Evolutionary conservation across 2,888 invertebrate species (phyloP).

Genomic region (Heliconius cydno): DNA sequence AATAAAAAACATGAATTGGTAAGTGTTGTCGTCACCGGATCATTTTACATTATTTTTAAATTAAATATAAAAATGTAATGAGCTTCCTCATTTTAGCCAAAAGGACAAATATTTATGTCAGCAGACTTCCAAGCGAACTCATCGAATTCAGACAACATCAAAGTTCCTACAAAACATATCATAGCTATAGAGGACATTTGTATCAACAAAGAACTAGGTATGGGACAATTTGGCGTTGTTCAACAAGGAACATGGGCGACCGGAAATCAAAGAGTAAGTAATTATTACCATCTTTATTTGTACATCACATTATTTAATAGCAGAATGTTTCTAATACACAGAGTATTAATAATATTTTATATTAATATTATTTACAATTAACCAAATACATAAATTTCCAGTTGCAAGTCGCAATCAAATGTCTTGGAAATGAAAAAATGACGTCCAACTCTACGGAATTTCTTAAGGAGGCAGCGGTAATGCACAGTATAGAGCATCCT

Average conservation of each 20-base stretch:
- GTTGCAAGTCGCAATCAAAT: conserved; percentile 98
- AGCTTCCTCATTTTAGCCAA: conserved; percentile 37
- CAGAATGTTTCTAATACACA: no score
- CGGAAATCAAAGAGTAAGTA: conserved; percentile 92
- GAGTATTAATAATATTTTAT: no score
- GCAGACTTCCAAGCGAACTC: conserved; percentile 64
- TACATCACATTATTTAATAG: no score
- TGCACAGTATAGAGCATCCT: conserved; percentile 98
- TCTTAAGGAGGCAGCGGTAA: conserved; percentile 98
- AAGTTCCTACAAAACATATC: conserved; percentile 93
- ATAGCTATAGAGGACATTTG: conserved; percentile 95
- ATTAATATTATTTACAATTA: not conserved
- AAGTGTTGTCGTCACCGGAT: conserved; percentile 50
- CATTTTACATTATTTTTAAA: not conserved
- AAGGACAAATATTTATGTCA: conserved; percentile 56
- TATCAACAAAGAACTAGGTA: conserved; percentile 96
- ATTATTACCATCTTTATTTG: not conserved
- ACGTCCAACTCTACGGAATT: conserved; percentile 98
- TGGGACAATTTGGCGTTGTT: conserved; percentile 98
- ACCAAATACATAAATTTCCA: conserved; percentile 60
- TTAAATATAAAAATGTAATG: not conserved
- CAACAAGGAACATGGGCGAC: conserved; percentile 99
- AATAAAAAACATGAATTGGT: conserved; percentile 82
- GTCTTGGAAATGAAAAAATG: conserved; percentile 96
- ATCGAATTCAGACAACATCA: conserved; percentile 65